Conservation (phyloP, 2,113 vertebrate genomes). For the Spilogale gracilis region DNA sequence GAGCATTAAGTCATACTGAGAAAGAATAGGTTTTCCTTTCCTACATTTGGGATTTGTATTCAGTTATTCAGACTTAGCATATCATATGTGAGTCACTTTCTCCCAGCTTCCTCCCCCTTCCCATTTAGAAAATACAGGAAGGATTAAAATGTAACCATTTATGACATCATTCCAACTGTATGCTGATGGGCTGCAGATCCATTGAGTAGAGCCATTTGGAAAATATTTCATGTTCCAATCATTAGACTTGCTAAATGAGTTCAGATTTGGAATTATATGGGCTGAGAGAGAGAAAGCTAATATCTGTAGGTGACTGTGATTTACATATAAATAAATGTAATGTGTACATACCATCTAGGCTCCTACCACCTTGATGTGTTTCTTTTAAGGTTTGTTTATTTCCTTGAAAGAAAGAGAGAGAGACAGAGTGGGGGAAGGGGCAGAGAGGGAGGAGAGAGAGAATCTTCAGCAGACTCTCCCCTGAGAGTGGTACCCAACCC, state of each 20-base stretch:
- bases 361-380: not conserved
- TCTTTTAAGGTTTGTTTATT: not conserved
- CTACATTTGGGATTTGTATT: constrained; percentile 85
- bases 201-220: constrained; percentile 82
- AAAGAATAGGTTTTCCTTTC: constrained; percentile 83
- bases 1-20: constrained; percentile 86
- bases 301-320: not conserved
- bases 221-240: constrained; percentile 86
- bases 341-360: too few species aligned
- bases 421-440: not conserved
- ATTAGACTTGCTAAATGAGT: constrained; percentile 85
- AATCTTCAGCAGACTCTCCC: not conserved
- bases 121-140: constrained; percentile 86
- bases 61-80: constrained; percentile 81
- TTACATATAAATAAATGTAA: not conserved
- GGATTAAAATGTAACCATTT: constrained; percentile 86
- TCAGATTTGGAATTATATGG: constrained; percentile 75
- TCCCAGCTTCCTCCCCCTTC: not conserved
- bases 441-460: not conserved
- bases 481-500: not conserved
- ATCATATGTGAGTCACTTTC: constrained; percentile 70
- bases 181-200: constrained; percentile 84
- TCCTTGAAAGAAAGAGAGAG: not conserved
- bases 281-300: constrained; percentile 38
- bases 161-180: constrained; percentile 88